Percentiles rank a stretch among this genome's conserved stretches.
phyloP scores from a whole-genome alignment of 2,797 vertebrate species.

The Sebastes steindachneri region DNA sequence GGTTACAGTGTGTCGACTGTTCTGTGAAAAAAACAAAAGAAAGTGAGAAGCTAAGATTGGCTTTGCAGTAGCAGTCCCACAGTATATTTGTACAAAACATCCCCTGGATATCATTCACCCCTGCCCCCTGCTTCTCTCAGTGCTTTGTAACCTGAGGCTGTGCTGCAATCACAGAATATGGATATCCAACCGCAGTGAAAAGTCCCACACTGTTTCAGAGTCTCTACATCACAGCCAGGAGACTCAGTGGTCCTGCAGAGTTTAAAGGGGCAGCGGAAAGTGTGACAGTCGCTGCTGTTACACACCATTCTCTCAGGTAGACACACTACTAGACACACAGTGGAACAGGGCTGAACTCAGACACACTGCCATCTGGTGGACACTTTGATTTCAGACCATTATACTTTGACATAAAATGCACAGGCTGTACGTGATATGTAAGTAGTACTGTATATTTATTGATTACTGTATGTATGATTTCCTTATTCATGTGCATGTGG shows the following conservation, averaged over 20 bases:
- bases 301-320: slow-evolving; percentile 17
- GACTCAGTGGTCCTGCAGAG: slow-evolving; percentile 51
- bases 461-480: background rate
- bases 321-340: slow-evolving; percentile 17
- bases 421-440: background rate
- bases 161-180: slow-evolving; percentile 53
- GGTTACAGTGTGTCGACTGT: slow-evolving; percentile 34
- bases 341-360: background rate
- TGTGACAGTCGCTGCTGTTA: slow-evolving; percentile 22
- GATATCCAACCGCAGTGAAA: slow-evolving; percentile 44
- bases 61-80: slow-evolving; percentile 34
- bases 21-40: background rate
- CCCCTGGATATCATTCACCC: slow-evolving; percentile 58
- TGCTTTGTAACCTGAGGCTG: slow-evolving; percentile 55
- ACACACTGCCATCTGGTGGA: slow-evolving; percentile 50
- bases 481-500: background rate
- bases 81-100: slow-evolving; percentile 64
- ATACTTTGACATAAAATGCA: background rate
- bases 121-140: slow-evolving; percentile 27
- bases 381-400: background rate
- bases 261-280: slow-evolving; percentile 54
- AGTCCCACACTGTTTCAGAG: slow-evolving; percentile 48
- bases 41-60: slow-evolving; percentile 34
- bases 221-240: slow-evolving; percentile 56
- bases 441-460: background rate